Evolutionary conservation across 2,888 invertebrate species (phyloP), one percentile per base, ranked within the genome.

Genomic region (Laothoe populi): DNA sequence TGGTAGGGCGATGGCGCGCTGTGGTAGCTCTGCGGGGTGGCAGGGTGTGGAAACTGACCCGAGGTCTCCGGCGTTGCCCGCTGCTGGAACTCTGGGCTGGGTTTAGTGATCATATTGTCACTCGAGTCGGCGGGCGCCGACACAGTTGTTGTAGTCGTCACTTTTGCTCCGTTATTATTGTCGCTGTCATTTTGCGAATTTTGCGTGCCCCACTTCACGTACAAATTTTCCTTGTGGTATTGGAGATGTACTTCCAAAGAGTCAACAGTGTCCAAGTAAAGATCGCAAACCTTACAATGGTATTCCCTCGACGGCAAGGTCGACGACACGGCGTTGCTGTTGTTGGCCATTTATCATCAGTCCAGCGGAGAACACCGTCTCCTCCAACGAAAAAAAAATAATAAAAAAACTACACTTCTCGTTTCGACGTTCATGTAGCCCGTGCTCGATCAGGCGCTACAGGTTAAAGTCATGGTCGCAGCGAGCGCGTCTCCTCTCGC

Each of bases 231-330:
- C 84, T 96, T 96, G 78, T 96, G 96, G 85, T 96, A 97, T 79
- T 95, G 95, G 75, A 96, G 91, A 88, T 97, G 97, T 69, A 96
- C 96, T 77, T 96, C 95, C 71, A 97, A 93, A 65, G 96, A 96
- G 77, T 95, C 95, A 64, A 94, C 94, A 73, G 96, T 96, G 83
- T 97, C 96, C 81, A 97, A 94, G 78, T 94, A 94, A 70, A 96
- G 89, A 77, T 95, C 95, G 90, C 96, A 97, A 86, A 96, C 95
- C 86, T 95, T 95, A 90, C 96, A 97, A 82, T 95, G 95, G 84
- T 94, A 94, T 75, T 95, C 94, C 80, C 93, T 93, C 87, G 94
- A 85, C 88, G 94, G 84, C 86, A 94, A 84, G 71, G 92, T 84
- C 90, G 94, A 83, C 88, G 94, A 86, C 79, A 94, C 86, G 77